phyloP scores from a whole-genome alignment of 2,888 invertebrate genomes.

The Emmelina monodactyla region DNA sequence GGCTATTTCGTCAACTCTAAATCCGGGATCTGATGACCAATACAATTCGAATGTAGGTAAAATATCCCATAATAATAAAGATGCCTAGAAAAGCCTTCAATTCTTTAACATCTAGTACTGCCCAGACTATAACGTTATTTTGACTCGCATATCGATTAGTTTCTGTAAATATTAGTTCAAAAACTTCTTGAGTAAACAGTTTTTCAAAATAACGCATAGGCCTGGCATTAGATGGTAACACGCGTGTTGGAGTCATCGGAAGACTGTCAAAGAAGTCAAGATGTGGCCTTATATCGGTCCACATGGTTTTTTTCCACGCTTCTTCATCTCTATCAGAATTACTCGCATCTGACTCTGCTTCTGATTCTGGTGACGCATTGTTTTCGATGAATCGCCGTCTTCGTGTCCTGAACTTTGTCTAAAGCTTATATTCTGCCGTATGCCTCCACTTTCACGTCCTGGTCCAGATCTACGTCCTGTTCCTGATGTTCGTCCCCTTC shows the following conservation, averaged over 20 bases:
- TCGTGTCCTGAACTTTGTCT: background rate
- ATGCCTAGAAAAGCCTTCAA: slow-evolving; percentile 13
- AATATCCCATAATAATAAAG: no score
- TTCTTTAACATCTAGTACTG: slow-evolving; percentile 7
- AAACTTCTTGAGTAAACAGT: no score
- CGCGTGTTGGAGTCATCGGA: slow-evolving; percentile 4
- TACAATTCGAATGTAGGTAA: slow-evolving; percentile 15
- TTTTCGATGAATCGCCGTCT: background rate
- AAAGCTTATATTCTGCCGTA: background rate
- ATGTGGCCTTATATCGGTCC: slow-evolving; percentile 3
- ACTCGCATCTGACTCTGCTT: slow-evolving; percentile 7
- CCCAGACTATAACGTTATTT: slow-evolving; percentile 8
- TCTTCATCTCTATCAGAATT: slow-evolving; percentile 7
- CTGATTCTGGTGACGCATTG: background rate
- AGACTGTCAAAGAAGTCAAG: slow-evolving; percentile 2
- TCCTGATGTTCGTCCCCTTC: background rate
- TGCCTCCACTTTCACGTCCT: background rate
- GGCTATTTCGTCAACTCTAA: slow-evolving; percentile 13
- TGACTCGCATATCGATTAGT: slow-evolving; percentile 8
- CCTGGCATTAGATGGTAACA: slow-evolving; percentile 3
- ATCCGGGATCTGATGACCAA: slow-evolving; percentile 15
- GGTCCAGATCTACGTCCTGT: background rate
- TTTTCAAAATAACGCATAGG: no score
- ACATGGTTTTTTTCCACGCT: slow-evolving; percentile 4
- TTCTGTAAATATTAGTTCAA: slow-evolving; percentile 3